Evolutionary conservation across 2,797 vertebrate genomes (phyloP), one percentile per base, ranked within the genome.

Genomic region (Mycteria americana): DNA sequence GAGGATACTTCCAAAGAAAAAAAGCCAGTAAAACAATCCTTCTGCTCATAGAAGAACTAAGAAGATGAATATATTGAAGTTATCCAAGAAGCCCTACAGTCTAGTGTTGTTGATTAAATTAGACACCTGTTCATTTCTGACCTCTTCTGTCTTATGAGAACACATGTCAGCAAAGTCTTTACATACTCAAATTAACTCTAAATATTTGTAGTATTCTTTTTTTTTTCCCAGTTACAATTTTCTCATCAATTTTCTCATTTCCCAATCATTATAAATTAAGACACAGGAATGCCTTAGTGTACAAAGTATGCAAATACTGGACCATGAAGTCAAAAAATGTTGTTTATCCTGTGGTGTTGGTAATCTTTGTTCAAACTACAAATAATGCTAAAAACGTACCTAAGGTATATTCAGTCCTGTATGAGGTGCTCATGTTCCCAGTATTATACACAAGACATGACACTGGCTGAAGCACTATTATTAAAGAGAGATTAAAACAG

Each of bases 401-500:
- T 76, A 85, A 92, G 63, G 35, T 88, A 89, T 82, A 86, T 48
- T 81, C 83, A 84, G 50, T 45, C 64, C n/a, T 35, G 72, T 50
- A 91, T 41, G 75, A 94, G 87, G 89, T 27, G 46, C 73, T 92
- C 85, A 3, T 92, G 93, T 97, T 96, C 96, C 96, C 96, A 87
- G 94, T 79, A 77, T 97, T 97, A 98, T 97, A 96, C 95, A 85
- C 97, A 94, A 97, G 98, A 97, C 98, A 99, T 98, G 98, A 98
- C 98, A 98, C 97, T 97, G 97, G 98, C 98, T 97, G 96, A 96
- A 98, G 97, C 98, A 98, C 98, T 98, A 99, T 98, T 99, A 99
- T 99, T 99, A 99, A 99, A 98, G 98, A 98, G 98, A 99, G 99
- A 99, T 99, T 99, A 99, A 99, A 99, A 99, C 99, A 99, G 99